A percentile compares a stretch with the other conserved stretches of the same genome.
Evolutionary conservation across 2,797 vertebrate species (phyloP).

Genomic region (Pempheris klunzingeri): DNA sequence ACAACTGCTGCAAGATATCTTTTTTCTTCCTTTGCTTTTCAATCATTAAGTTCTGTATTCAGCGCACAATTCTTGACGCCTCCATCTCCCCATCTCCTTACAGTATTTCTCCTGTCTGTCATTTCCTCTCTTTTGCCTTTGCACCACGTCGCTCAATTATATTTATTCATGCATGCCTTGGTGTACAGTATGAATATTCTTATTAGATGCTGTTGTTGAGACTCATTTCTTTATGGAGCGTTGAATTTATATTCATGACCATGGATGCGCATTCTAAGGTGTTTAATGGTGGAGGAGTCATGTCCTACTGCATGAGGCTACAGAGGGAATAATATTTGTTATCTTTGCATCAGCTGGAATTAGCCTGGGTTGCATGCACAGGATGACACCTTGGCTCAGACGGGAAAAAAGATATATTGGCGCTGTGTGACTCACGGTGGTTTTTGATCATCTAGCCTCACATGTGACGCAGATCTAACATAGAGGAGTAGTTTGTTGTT

Average conservation of each 20-base stretch:
- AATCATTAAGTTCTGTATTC: slow-evolving; percentile 47
- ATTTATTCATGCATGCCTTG: slow-evolving; percentile 68
- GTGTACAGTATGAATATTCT: slow-evolving; percentile 69
- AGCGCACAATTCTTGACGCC: slow-evolving; percentile 35
- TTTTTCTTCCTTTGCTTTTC: slow-evolving; percentile 17
- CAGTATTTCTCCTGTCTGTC: slow-evolving; percentile 52
- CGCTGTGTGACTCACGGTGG: slow-evolving; percentile 43
- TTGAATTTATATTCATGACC: slow-evolving; percentile 72
- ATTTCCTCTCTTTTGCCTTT: slow-evolving; percentile 60
- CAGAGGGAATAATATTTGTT: slow-evolving; percentile 63
- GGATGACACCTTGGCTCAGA: slow-evolving; percentile 56
- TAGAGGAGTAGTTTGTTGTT: slow-evolving; percentile 39
- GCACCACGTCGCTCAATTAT: slow-evolving; percentile 56
- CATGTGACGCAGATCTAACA: slow-evolving; percentile 42
- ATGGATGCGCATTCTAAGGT: slow-evolving; percentile 52
- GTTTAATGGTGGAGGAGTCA: slow-evolving; percentile 62
- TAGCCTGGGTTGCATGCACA: slow-evolving; percentile 44
- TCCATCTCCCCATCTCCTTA: slow-evolving; percentile 41
- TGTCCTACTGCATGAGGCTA: slow-evolving; percentile 46
- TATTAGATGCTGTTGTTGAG: slow-evolving; percentile 55
- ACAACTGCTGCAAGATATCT: slow-evolving; percentile 27
- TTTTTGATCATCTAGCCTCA: slow-evolving; percentile 58
- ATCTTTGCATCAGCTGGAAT: slow-evolving; percentile 70
- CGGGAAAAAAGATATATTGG: slow-evolving; percentile 28
- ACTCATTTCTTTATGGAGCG: slow-evolving; percentile 47